These are phyloP conservation scores for Amphiprion clarkii DNA, from an alignment of 2,797 vertebrate genomes.

Conservation along the genomic window DNA sequence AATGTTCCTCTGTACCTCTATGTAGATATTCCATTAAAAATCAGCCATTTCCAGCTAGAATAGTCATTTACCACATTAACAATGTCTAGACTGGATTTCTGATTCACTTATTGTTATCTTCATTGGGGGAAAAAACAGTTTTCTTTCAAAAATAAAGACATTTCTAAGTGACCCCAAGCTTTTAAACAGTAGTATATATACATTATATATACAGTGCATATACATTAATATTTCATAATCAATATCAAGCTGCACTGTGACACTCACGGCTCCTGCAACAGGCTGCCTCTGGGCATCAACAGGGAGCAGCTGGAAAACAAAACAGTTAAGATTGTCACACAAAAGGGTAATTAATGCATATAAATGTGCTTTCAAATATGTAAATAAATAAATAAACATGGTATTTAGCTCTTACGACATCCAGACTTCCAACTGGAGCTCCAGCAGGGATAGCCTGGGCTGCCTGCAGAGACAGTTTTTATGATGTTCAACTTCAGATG, in stretches of 20 bases:
- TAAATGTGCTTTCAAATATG: not conserved
- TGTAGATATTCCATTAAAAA: no score
- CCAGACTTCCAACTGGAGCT: constrained; percentile 45
- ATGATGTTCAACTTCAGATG: not conserved
- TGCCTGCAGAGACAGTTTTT: constrained; percentile 48
- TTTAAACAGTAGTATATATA: no score
- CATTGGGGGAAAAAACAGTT: no score
- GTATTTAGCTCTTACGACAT: constrained; percentile 59
- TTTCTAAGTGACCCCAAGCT: no score
- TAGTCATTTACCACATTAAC: no score
- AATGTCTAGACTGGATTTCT: no score
- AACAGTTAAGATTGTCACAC: constrained; percentile 4
- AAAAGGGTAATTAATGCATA: not conserved
- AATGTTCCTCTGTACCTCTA: no score
- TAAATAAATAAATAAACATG: not conserved
- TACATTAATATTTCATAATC: no score
- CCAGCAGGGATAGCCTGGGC: constrained; percentile 59
- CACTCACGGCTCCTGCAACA: constrained; percentile 65
- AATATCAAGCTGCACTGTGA: not conserved
- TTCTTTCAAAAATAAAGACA: no score
- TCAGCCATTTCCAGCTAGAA: no score
- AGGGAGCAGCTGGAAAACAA: constrained; percentile 62
- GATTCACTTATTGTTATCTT: no score
- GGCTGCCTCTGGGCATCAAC: constrained; percentile 43
- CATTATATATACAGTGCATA: no score